Conservation (phyloP, 2,797 vertebrate species). For the Sebastes nivosus region DNA sequence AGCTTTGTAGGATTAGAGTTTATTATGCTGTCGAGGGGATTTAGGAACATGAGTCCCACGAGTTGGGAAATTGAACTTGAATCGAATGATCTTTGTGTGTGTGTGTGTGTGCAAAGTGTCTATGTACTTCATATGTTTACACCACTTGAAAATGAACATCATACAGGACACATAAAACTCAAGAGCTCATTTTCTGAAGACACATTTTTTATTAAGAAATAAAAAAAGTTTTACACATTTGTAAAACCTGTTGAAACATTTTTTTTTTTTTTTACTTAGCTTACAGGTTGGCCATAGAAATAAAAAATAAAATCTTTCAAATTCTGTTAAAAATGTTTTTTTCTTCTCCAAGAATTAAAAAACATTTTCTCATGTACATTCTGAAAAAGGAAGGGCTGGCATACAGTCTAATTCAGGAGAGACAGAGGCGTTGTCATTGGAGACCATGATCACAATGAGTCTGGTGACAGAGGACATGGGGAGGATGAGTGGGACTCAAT, state of each 20-base stretch:
- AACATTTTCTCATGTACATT: slow-evolving; percentile 68
- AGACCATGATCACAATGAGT: slow-evolving; percentile 32
- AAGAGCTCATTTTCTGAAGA: slow-evolving; percentile 69
- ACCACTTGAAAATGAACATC: not conserved
- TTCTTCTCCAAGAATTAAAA: slow-evolving; percentile 66
- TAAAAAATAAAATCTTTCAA: slow-evolving; percentile 77
- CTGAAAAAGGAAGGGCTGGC: slow-evolving; percentile 69
- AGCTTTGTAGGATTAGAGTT: slow-evolving; percentile 47
- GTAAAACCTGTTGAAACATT: slow-evolving; percentile 77
- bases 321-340: slow-evolving; percentile 72
- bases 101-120: not conserved
- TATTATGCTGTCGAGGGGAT: slow-evolving; percentile 43
- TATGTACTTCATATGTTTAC: not conserved
- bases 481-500: slow-evolving; percentile 22
- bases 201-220: slow-evolving; percentile 84
- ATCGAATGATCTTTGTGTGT: not conserved
- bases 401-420: slow-evolving; percentile 46
- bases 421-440: slow-evolving; percentile 31
- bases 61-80: slow-evolving; percentile 36
- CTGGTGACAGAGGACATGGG: not conserved
- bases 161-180: not conserved
- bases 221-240: slow-evolving; percentile 74
- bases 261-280: slow-evolving; percentile 45
- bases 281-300: slow-evolving; percentile 78
- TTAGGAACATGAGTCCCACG: slow-evolving; percentile 13